Evolutionary conservation across 2,888 invertebrate genomes (phyloP).

Genomic region (Camptogramma bilineatum): DNA sequence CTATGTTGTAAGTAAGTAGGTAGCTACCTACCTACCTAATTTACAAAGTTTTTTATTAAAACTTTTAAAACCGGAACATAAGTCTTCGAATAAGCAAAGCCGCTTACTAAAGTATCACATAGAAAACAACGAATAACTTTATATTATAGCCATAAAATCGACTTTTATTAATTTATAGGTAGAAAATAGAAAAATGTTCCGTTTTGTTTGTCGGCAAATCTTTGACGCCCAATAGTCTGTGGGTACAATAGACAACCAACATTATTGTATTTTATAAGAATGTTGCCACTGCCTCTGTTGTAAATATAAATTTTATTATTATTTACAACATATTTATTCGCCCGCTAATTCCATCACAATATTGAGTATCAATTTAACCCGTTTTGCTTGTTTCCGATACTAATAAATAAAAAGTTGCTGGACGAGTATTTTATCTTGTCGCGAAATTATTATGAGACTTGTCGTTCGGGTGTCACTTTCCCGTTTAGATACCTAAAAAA

Average conservation of each 20-base stretch:
- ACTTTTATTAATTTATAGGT: neutral
- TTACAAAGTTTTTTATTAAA: neutral
- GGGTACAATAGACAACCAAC: conserved; percentile 6
- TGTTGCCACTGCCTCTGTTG: conserved; percentile 4
- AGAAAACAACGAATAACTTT: neutral
- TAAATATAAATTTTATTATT: conserved; percentile 7
- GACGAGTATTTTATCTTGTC: conserved; percentile 14
- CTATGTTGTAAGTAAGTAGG: no score
- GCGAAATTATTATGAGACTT: conserved; percentile 16
- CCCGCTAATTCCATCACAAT: neutral
- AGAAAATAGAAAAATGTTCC: neutral
- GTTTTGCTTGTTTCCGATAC: conserved; percentile 21
- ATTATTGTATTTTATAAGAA: conserved; percentile 6
- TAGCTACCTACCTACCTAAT: no score
- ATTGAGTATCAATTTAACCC: conserved; percentile 11
- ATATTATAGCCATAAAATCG: neutral
- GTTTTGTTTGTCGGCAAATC: conserved; percentile 1
- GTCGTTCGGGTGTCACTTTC: conserved; percentile 23
- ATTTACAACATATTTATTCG: neutral
- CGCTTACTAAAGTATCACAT: neutral
- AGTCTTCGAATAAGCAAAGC: neutral
- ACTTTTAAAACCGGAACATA: neutral
- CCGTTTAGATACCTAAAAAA: conserved; percentile 5
- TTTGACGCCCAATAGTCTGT: conserved; percentile 18
- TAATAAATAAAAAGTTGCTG: conserved; percentile 26